Evolutionary conservation across 2,888 invertebrate species (phyloP), one percentile per base, ranked within the genome.

Genomic region (Ashinkailepas kermadecensis): DNA sequence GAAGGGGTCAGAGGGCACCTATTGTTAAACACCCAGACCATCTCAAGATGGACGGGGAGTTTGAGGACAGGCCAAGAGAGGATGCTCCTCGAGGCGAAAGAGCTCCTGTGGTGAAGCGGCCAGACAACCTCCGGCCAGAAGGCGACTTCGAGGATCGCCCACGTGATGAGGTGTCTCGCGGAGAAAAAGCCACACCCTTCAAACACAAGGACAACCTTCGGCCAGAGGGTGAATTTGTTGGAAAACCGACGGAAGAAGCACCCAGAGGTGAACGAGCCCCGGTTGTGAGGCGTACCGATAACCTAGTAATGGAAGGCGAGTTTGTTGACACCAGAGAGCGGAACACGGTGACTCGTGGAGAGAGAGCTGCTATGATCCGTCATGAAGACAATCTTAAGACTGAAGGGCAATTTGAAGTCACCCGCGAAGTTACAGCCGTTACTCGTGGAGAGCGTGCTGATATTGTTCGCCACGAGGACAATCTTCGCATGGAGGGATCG

Each of bases 271-370:
- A 84, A 83, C 84, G 80, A 79, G 82, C 83, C 8, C 56, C 80
- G 15, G 82, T 83, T 8, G 54, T 74, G 21, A 74, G 56, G 11
- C 56, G 21, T 39, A 83, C 92, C 86, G 93, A 93, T 86, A 92
- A 93, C 86, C 89, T 94, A 80, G 91, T 91, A 81, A 89, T 91
- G 85, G 93, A 93, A 86, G 93, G 93, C 21, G 82, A 83, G 11
- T 82, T 84, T 21, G 78, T 79, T 15, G 83, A 74, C 15, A 82
- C 80, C n/a, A 64, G 81, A 12, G 81, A 82, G 81, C 7, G 86
- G 90, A 89, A 67, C 65, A 82, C 79, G 65, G 80, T 70, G 89
- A 91, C 86, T 89, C 91, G 85, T 15, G 86, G 85, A 54, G 90
- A 90, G 84, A 86, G 90, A 21, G 89, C 89, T 2, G 85, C 86